Evolutionary conservation across 2,888 invertebrate species (phyloP), one percentile per base, ranked within the genome.

Genomic region (Meiosimyza platycephala): DNA sequence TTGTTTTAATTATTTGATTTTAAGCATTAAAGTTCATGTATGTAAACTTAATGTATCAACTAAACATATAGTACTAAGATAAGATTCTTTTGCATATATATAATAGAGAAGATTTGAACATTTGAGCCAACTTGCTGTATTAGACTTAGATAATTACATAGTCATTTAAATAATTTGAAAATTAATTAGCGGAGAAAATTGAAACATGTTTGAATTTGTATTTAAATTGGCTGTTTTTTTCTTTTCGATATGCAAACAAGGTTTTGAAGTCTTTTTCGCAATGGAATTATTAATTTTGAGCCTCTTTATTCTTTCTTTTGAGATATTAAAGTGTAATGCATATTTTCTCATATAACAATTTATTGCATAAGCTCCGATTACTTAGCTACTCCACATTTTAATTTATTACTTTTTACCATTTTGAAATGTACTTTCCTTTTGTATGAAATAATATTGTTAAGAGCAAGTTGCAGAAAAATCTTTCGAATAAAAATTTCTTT

Each of bases 171-270:
- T 28, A 62, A 60, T 40, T 40, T 40, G 7, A 9, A 40, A 40
- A 40, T 40, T 40, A 51, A 69, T 50, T 67, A 71, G 74, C 73
- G 76, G 75, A 79, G 81, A 82, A 85, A 85, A 85, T 87, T 87
- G 87, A 87, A 87, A 87, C 87, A 87, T 83, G 86, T 87, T 87
- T 86, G 86, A 83, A 78, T 78, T 74, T 72, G 62, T 68, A 72
- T 67, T 67, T 66, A 69, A 13, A 48, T 16, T 54, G 40, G 50
- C 63, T 52, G 55, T 60, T 64, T 22, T 33, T 64, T 28, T 71
- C 73, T n/a, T 16, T 6, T 63, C 16, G 28, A 40, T 6, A 71
- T 28, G 15, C 72, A 33, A 54, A 40, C 15, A 47, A 40, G 62
- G 16, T 16, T n/a, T 62, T 62, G 60, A 11, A 40, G 40, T 15